A percentile compares a stretch with the other conserved stretches of the same genome.
Evolutionary conservation across 1,140 invertebrate genomes (phyloP).

Genomic region (Caenorhabditis tropicalis): DNA sequence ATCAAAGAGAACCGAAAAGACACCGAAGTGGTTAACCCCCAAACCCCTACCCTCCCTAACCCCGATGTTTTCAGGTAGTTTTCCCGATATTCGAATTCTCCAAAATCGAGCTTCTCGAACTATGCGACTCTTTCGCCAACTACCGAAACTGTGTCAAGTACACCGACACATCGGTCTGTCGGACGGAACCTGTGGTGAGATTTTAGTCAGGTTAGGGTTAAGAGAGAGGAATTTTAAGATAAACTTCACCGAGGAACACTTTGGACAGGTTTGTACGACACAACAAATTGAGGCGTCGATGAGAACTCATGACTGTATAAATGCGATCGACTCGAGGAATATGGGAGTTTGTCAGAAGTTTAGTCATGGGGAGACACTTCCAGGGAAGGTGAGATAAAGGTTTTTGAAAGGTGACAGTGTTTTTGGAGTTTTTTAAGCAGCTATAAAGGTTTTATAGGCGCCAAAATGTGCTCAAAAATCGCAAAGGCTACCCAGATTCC

Average conservation of each 20-base stretch:
- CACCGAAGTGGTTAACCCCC: background rate
- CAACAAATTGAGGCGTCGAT: constrained; percentile 22
- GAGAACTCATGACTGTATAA: constrained; percentile 16
- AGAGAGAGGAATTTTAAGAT: background rate
- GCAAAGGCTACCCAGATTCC: no score
- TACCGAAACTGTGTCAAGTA: background rate
- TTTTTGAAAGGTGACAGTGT: no score
- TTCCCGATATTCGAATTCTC: constrained; percentile 30
- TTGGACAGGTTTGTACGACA: constrained; percentile 8
- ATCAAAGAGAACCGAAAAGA: constrained; percentile 22
- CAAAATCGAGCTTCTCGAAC: constrained; percentile 7
- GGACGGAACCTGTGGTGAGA: background rate
- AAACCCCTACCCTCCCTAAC: background rate
- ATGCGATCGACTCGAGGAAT: background rate
- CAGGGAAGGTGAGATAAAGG: background rate
- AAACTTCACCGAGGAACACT: constrained; percentile 21
- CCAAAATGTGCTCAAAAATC: no score
- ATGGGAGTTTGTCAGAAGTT: constrained; percentile 1
- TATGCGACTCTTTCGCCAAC: background rate
- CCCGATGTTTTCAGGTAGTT: background rate
- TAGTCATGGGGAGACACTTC: background rate
- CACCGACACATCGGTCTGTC: background rate
- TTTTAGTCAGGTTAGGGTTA: background rate
- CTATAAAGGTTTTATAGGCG: no score
- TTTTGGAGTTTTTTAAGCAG: no score